Conservation (phyloP, 2,113 vertebrate genomes). For the Myiopsitta monachus region DNA sequence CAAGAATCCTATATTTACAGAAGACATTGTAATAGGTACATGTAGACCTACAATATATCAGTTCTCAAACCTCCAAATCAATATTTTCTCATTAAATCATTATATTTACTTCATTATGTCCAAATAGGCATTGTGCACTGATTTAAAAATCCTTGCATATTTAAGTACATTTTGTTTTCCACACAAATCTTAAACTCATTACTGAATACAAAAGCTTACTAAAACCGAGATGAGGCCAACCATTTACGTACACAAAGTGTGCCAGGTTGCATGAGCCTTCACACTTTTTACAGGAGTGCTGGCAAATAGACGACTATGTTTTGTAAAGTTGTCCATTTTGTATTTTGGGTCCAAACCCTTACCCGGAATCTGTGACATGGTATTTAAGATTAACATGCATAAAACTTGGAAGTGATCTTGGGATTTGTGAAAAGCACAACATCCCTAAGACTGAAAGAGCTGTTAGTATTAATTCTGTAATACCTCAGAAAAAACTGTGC, state of each 20-base stretch:
- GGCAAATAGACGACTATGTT: background rate
- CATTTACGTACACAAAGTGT: rapidly evolving
- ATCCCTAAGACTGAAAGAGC: background rate
- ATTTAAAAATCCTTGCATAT: rapidly evolving
- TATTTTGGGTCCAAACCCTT: background rate
- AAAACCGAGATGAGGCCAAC: background rate
- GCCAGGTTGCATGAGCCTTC: background rate
- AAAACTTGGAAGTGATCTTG: background rate
- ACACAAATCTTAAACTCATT: background rate
- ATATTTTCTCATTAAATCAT: background rate
- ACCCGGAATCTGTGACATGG: background rate
- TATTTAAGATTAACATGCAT: background rate
- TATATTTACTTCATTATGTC: background rate
- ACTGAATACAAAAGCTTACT: background rate
- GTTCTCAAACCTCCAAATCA: background rate
- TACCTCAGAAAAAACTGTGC: background rate
- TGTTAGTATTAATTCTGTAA: background rate
- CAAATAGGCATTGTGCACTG: background rate
- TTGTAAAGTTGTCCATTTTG: background rate
- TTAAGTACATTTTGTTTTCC: background rate
- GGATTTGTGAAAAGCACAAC: background rate
- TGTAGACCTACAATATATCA: background rate
- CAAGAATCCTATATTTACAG: background rate
- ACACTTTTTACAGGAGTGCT: background rate
- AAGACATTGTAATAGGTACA: background rate